A percentile compares a stretch with the other conserved stretches of the same genome.
phyloP scores from a whole-genome alignment of 2,113 vertebrate species.

The Sinocyclocheilus grahami region DNA sequence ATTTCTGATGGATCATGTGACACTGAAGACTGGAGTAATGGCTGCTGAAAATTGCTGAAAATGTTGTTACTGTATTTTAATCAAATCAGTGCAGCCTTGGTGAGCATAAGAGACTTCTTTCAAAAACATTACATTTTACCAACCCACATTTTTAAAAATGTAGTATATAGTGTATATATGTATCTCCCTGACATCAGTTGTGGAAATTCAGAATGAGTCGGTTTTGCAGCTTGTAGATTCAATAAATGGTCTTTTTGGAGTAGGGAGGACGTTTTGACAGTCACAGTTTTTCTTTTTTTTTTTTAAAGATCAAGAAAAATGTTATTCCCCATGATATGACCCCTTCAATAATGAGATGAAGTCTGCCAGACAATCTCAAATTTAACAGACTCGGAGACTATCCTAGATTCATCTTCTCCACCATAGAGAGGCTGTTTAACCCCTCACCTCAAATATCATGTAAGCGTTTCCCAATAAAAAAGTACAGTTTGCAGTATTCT shows the following conservation, averaged over 20 bases:
- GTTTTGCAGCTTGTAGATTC: no score
- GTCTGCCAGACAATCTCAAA: slow-evolving; percentile 3
- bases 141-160: neutral
- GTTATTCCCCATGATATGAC: slow-evolving; percentile 63
- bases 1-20: neutral
- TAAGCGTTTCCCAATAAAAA: neutral
- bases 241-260: no score
- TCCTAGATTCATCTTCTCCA: neutral
- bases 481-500: slow-evolving; percentile 12
- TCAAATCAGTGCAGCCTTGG: neutral
- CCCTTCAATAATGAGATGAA: slow-evolving; percentile 28
- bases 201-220: neutral
- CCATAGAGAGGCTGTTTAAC: neutral
- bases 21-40: neutral
- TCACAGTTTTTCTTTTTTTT: neutral
- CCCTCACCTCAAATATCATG: slow-evolving; percentile 17
- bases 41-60: neutral
- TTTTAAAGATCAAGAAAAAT: slow-evolving; percentile 62
- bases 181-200: neutral
- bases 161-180: no score
- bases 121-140: neutral
- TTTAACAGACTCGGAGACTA: neutral
- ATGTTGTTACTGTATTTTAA: neutral
- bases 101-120: neutral
- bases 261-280: neutral